These are phyloP conservation scores for Brachyalestes nurse DNA, from an alignment of 2,797 vertebrate species.

Conservation along the genomic window DNA sequence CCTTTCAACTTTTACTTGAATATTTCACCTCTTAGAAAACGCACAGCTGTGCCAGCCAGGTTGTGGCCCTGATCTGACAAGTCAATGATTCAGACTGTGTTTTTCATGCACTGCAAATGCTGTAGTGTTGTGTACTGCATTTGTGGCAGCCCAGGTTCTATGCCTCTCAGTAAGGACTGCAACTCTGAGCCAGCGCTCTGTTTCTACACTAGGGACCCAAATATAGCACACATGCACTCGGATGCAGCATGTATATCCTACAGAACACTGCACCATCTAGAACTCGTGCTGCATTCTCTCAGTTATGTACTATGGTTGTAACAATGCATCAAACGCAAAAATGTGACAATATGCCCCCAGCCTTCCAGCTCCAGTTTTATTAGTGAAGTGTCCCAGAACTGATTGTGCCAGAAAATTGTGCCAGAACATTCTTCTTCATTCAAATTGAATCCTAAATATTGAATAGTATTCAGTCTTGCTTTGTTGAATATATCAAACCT, in stretches of 20 bases:
- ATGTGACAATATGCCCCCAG: too few relatives aligned
- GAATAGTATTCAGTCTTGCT: too few relatives aligned
- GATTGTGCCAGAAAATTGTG: too few relatives aligned
- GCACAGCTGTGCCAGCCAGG: not conserved
- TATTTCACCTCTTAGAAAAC: not conserved
- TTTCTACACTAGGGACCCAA: constrained; percentile 1
- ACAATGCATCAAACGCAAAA: too few relatives aligned
- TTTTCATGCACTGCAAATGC: not conserved
- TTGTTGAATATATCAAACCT: too few relatives aligned
- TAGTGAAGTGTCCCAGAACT: too few relatives aligned
- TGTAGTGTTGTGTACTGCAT: not conserved
- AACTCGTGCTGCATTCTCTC: not conserved
- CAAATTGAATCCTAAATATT: too few relatives aligned
- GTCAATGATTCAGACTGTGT: not conserved
- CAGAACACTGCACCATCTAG: constrained; percentile 3
- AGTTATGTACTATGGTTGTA: too few relatives aligned
- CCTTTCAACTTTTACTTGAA: not conserved
- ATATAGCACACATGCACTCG: not conserved
- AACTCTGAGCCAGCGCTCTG: not conserved
- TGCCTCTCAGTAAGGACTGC: not conserved
- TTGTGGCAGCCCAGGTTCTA: not conserved
- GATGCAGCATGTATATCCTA: not conserved
- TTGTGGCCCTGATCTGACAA: not conserved
- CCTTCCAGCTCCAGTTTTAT: too few relatives aligned
- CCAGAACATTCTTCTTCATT: too few relatives aligned